phyloP scores from a whole-genome alignment of 2,888 invertebrate species.

The Rhopalosiphum nymphaeae region DNA sequence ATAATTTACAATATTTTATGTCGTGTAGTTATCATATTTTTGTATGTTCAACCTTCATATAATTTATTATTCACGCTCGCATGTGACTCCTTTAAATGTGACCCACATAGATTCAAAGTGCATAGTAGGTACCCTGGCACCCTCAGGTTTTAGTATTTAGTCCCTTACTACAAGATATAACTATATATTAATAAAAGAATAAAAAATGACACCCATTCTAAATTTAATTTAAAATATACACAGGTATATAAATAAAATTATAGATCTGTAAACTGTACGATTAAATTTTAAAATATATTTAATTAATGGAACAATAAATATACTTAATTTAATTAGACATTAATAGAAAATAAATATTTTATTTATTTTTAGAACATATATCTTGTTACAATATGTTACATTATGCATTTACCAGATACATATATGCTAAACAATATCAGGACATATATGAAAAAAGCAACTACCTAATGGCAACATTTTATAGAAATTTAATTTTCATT shows the following conservation, averaged over 20 bases:
- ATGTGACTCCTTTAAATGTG: slow-evolving; percentile 5
- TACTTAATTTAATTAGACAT: background rate
- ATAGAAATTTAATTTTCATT: background rate
- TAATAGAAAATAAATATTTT: background rate
- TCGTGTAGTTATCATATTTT: slow-evolving; percentile 8
- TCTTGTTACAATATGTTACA: too few relatives aligned
- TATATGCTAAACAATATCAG: too few relatives aligned
- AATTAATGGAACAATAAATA: background rate
- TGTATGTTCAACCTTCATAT: slow-evolving; percentile 2
- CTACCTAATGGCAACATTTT: too few relatives aligned
- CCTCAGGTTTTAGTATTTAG: background rate
- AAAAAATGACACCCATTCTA: background rate
- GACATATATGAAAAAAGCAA: too few relatives aligned
- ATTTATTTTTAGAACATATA: too few relatives aligned
- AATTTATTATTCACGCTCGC: slow-evolving; percentile 11
- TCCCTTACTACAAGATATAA: background rate
- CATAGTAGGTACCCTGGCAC: background rate
- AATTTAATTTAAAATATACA: background rate
- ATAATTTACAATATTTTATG: slow-evolving; percentile 17
- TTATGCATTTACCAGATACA: too few relatives aligned
- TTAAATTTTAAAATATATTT: background rate
- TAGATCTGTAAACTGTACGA: background rate
- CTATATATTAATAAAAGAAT: background rate
- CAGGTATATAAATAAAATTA: background rate
- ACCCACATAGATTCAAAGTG: background rate